Base-by-base conservation (phyloP, 1,140 invertebrate genomes). In the Adoxophyes honmai region DNA sequence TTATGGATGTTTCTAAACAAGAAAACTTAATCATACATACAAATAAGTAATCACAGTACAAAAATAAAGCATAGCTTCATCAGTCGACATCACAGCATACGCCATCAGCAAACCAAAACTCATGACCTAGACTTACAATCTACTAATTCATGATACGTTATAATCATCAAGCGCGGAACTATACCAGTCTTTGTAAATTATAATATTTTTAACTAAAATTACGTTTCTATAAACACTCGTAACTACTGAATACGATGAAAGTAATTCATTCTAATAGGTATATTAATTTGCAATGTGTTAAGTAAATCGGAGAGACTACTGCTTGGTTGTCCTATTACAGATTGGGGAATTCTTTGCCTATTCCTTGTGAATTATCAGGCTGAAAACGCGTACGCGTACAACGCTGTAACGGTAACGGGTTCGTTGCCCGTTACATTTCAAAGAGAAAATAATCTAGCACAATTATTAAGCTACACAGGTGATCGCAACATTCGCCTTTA, bases 1-100 rank as follows among this genome's bases (percentile, higher is more conserved):
- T 59, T 21, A 44, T 53, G 52, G 56, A 58, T 59, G 38, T 59
- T 42, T 64, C 57, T 58, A 66, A 69, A 70, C 58, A 73, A 57
- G 58, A 71, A 70, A 73, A 75, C 69, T 76, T 78, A 81, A 67
- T 65, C 73, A 78, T 76, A 81, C 71, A 81, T 78, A 81, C 64
- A 73, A 79, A 76, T 71, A 80, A 59, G 69, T 81, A 80, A 87
- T 86, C 82, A 86, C 82, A 87, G 82, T 85, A 85, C 70, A 86
- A 84, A 81, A 86, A 78, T 86, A 87, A 87, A 87, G 84, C 84
- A 87, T 84, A 70, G 74, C 78, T 81, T 78, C 68, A 82, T 83
- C 76, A 76, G 75, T 79, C 68, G 69, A 77, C 80, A 86, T 87
- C 85, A 86, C 82, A 87, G 80, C 75, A 77, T 70, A 77, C 62